Evolutionary conservation across 2,113 vertebrate genomes (phyloP).

Genomic region (Rhea pennata): DNA sequence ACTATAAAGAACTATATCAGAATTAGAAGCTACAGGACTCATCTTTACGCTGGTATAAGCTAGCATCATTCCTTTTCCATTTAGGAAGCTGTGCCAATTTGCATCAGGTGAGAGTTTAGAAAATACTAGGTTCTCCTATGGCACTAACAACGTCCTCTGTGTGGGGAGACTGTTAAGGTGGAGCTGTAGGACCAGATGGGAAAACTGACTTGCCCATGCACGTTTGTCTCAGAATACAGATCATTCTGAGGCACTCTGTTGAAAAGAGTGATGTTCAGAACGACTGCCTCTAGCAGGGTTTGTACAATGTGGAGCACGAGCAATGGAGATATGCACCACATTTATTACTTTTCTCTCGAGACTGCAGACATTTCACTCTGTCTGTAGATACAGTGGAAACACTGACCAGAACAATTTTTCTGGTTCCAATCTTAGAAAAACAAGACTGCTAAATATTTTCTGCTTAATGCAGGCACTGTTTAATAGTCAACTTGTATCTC

Average conservation of each 20-base stretch:
- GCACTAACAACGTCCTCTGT: neutral
- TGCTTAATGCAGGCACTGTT: neutral
- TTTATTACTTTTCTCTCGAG: neutral
- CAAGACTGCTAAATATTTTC: neutral
- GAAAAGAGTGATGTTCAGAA: neutral
- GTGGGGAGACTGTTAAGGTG: neutral
- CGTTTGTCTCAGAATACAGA: neutral
- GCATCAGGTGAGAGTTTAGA: neutral
- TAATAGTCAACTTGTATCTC: neutral
- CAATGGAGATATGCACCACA: neutral
- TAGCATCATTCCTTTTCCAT: neutral
- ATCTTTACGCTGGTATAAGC: neutral
- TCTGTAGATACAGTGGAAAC: neutral
- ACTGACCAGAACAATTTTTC: neutral
- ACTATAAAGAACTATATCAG: neutral
- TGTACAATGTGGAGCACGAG: neutral
- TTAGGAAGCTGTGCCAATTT: neutral
- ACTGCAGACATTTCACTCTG: neutral
- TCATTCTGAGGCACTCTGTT: neutral
- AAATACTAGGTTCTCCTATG: neutral
- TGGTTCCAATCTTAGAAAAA: neutral
- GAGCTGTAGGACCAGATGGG: neutral
- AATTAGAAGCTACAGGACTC: neutral
- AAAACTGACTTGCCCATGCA: neutral
- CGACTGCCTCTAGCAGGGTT: fast-evolving